These are phyloP conservation scores for Malthinus flaveolus DNA, from an alignment of 2,888 invertebrate genomes.

Conservation along the genomic window DNA sequence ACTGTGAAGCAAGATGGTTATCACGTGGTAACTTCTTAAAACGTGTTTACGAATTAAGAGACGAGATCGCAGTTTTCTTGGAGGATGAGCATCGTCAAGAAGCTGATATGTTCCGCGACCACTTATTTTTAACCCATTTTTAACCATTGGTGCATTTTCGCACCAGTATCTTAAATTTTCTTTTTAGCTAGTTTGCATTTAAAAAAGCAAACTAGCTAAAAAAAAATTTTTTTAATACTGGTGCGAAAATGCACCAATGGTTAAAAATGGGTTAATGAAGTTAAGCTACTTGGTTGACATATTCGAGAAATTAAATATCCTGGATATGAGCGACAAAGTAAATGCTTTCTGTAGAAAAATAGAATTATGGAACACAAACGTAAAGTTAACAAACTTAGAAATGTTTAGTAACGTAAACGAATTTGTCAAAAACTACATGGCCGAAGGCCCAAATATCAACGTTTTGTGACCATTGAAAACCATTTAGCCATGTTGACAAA, in stretches of 20 bases:
- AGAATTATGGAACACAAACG: conserved; percentile 21
- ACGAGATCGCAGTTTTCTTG: conserved; percentile 21
- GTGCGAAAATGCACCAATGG: too few species aligned
- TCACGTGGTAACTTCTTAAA: conserved; percentile 27
- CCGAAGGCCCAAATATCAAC: conserved; percentile 9
- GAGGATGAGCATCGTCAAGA: conserved; percentile 23
- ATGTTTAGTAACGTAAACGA: conserved; percentile 14
- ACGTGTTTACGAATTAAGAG: conserved; percentile 26
- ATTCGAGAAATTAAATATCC: conserved; percentile 28
- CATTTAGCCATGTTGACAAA: conserved; percentile 15
- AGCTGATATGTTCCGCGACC: conserved; percentile 16
- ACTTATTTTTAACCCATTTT: neutral
- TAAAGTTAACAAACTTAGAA: conserved; percentile 9
- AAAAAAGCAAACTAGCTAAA: too few species aligned
- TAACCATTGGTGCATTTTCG: too few species aligned
- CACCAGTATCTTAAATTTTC: too few species aligned
- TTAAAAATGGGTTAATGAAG: too few species aligned
- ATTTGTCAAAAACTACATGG: conserved; percentile 6
- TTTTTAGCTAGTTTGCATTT: too few species aligned
- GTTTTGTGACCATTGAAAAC: conserved; percentile 12
- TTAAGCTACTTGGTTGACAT: conserved; percentile 12
- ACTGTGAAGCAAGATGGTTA: conserved; percentile 26
- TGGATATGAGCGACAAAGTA: conserved; percentile 21
- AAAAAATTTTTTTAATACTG: too few species aligned
- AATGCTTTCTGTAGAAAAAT: conserved; percentile 23